Evolutionary conservation across 2,888 invertebrate species (phyloP).

Genomic region (Boloria euphrosyne): DNA sequence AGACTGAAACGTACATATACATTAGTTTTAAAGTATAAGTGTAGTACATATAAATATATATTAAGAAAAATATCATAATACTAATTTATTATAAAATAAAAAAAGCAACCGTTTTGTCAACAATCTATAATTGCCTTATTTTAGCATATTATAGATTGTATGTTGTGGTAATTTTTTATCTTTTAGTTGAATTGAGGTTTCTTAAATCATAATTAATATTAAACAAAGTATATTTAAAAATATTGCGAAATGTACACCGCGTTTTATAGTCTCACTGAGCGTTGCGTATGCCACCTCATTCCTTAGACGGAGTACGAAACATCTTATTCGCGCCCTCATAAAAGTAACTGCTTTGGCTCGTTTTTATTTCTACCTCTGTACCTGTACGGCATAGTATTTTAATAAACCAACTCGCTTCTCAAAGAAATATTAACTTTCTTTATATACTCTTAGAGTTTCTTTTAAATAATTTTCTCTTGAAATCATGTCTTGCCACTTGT

Average conservation of each 20-base stretch:
- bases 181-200: too few species aligned
- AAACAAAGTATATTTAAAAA: too few species aligned
- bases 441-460: conserved; percentile 41
- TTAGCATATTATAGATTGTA: too few species aligned
- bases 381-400: conserved; percentile 82
- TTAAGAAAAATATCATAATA: too few species aligned
- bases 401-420: conserved; percentile 65
- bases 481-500: conserved; percentile 78
- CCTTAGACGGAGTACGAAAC: conserved; percentile 80
- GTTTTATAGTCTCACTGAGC: conserved; percentile 47
- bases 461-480: conserved; percentile 45
- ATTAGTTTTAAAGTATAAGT: too few species aligned
- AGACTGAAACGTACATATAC: neutral
- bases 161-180: too few species aligned
- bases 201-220: too few species aligned
- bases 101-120: too few species aligned
- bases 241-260: conserved; percentile 23
- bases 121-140: too few species aligned
- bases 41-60: too few species aligned
- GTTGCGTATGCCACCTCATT: conserved; percentile 60
- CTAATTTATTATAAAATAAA: too few species aligned
- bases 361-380: conserved; percentile 81
- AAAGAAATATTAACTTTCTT: conserved; percentile 51
- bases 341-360: conserved; percentile 81
- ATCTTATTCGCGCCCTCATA: conserved; percentile 83